Conservation (phyloP, 2,888 invertebrate genomes). For the Rugalucina vietnamica region DNA sequence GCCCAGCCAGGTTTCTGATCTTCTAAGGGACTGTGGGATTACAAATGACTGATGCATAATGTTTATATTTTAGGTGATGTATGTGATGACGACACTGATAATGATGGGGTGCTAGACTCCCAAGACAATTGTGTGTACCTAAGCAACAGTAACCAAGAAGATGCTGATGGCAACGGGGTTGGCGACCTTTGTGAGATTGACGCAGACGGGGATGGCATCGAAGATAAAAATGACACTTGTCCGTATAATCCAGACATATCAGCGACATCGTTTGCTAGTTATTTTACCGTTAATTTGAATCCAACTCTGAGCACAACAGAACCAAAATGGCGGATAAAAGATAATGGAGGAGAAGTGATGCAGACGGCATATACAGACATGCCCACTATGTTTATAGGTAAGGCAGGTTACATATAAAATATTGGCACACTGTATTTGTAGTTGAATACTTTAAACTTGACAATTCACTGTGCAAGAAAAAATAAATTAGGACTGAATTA, state of each 20-base stretch:
- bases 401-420: no score
- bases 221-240: slow-evolving; percentile 93
- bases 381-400: slow-evolving; percentile 77
- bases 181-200: slow-evolving; percentile 95
- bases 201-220: slow-evolving; percentile 91
- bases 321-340: slow-evolving; percentile 66
- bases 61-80: slow-evolving; percentile 78
- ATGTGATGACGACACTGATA: slow-evolving; percentile 85
- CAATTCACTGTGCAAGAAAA: no score
- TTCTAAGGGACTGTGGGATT: no score
- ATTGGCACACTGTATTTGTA: no score
- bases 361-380: slow-evolving; percentile 68
- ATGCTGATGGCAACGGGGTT: slow-evolving; percentile 91
- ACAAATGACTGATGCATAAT: no score
- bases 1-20: no score
- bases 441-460: no score
- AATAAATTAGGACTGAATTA: no score
- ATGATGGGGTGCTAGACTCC: slow-evolving; percentile 89
- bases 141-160: slow-evolving; percentile 88
- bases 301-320: slow-evolving; percentile 48
- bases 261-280: slow-evolving; percentile 58
- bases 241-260: slow-evolving; percentile 86
- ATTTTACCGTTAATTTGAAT: slow-evolving; percentile 66
- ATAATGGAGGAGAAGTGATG: slow-evolving; percentile 69
- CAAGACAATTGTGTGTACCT: slow-evolving; percentile 92